Evolutionary conservation across 2,113 vertebrate species (phyloP).

Genomic region (Trematomus loennbergii): DNA sequence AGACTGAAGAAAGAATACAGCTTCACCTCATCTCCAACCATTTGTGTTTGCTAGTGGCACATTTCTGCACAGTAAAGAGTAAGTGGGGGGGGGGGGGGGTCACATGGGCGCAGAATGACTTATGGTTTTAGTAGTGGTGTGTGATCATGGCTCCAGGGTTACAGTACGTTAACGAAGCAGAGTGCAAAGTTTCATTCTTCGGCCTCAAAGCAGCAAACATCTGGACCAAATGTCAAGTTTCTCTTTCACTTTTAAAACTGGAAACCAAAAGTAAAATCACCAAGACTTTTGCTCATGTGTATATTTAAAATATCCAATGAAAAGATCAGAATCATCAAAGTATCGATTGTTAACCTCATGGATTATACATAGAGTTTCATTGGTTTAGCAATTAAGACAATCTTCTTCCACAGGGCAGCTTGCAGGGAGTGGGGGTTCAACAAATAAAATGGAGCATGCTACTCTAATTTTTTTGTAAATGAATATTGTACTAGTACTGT

Average conservation of each 20-base stretch:
- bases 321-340: background rate
- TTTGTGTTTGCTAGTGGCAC: background rate
- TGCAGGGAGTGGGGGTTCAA: no score
- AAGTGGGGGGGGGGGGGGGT: conserved; percentile 11
- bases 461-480: no score
- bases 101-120: background rate
- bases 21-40: background rate
- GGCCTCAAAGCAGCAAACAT: conserved; percentile 17
- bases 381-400: no score
- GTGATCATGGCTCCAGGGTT: conserved; percentile 26
- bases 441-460: no score
- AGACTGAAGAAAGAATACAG: background rate
- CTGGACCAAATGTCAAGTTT: background rate
- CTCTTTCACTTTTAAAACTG: background rate
- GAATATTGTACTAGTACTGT: no score
- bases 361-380: no score
- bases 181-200: background rate
- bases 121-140: background rate
- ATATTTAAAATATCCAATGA: background rate
- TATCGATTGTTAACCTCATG: no score
- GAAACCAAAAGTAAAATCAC: background rate
- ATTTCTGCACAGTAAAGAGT: conserved; percentile 16
- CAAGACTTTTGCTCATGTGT: background rate
- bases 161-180: conserved; percentile 28
- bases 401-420: no score